Evolutionary conservation across 2,888 invertebrate genomes (phyloP).

Genomic region (Hydroisotoma schaefferi): DNA sequence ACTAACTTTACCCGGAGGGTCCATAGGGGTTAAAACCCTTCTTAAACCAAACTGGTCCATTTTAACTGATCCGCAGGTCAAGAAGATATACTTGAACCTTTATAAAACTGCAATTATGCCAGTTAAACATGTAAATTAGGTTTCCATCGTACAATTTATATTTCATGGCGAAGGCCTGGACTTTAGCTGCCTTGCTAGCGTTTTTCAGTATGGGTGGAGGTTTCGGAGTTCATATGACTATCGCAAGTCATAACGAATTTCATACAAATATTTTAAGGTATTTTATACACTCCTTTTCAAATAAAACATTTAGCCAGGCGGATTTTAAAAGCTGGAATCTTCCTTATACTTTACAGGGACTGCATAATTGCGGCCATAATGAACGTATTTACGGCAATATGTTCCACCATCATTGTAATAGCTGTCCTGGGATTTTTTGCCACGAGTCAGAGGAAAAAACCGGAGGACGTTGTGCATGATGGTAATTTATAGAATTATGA

Average conservation of each 20-base stretch:
- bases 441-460: too few relatives aligned
- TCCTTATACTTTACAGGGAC: too few relatives aligned
- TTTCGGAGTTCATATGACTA: constrained; percentile 10
- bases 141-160: background rate
- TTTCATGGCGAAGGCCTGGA: constrained; percentile 12
- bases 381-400: too few relatives aligned
- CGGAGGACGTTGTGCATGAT: too few relatives aligned
- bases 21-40: constrained; percentile 4
- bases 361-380: too few relatives aligned
- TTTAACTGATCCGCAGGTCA: constrained; percentile 5
- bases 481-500: too few relatives aligned
- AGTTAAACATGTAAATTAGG: background rate
- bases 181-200: background rate
- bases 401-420: background rate
- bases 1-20: constrained; percentile 14
- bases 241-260: constrained; percentile 8
- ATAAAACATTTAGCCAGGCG: too few relatives aligned
- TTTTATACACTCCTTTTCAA: too few relatives aligned
- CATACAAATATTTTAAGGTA: background rate
- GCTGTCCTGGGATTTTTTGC: constrained; percentile 1
- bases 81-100: too few relatives aligned
- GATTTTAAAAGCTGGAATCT: too few relatives aligned
- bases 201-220: constrained; percentile 12
- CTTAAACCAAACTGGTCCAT: background rate
- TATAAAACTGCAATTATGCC: too few relatives aligned